phyloP scores from a whole-genome alignment of 2,888 invertebrate genomes.

The Chorisops tibialis region DNA sequence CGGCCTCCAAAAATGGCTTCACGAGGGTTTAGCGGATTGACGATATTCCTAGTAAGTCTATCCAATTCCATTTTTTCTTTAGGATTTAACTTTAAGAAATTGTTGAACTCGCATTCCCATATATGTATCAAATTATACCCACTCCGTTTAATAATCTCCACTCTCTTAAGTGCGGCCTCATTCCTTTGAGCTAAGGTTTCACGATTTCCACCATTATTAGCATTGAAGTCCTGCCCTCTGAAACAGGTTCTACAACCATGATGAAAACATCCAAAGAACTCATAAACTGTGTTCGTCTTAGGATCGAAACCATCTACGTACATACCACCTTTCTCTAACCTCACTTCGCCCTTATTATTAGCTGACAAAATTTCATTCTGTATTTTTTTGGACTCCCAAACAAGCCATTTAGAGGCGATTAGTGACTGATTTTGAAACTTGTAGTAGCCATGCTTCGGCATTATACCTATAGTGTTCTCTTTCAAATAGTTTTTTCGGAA shows the following conservation, averaged over 20 bases:
- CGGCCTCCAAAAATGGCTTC: neutral
- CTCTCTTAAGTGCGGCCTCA: neutral
- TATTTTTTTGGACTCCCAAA: constrained; percentile 1
- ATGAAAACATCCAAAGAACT: neutral
- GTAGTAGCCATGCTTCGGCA: neutral
- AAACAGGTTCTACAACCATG: constrained; percentile 10
- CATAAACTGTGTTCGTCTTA: neutral
- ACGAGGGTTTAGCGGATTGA: too few relatives aligned
- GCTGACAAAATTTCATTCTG: neutral
- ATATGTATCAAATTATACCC: too few relatives aligned
- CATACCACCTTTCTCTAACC: neutral
- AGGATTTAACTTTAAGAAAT: too few relatives aligned
- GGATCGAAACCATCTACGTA: constrained; percentile 2
- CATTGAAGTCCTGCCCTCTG: constrained; percentile 3
- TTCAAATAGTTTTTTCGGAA: constrained; percentile 17
- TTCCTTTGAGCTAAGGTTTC: too few relatives aligned
- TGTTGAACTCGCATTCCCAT: too few relatives aligned
- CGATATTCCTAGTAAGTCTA: too few relatives aligned
- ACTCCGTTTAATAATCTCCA: too few relatives aligned
- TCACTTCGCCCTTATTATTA: neutral
- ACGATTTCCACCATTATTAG: neutral
- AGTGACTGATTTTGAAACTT: neutral
- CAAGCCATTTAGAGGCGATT: neutral
- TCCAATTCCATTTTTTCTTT: too few relatives aligned
- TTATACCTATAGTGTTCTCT: neutral